Evolutionary conservation across 1,140 invertebrate species (phyloP).

Genomic region (Cataglyphis hispanica): DNA sequence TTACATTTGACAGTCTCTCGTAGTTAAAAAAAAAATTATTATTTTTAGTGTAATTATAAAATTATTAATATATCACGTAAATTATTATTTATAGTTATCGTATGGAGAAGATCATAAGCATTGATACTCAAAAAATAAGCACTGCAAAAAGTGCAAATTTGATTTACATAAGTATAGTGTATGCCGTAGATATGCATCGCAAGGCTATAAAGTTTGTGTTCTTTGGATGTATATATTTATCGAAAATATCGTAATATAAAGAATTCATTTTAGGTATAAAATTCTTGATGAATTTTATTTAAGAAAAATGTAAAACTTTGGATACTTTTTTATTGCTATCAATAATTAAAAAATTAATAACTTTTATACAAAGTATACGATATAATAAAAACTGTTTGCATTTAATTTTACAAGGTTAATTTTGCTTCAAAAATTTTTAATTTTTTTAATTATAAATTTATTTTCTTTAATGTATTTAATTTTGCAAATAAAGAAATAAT

Average conservation of each 20-base stretch:
- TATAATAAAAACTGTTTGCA: too few relatives aligned
- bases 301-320: not conserved
- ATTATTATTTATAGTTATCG: constrained; percentile 47
- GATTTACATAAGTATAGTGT: not conserved
- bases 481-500: not conserved
- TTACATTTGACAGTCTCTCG: too few relatives aligned
- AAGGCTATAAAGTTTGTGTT: constrained; percentile 22
- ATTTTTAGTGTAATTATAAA: not conserved
- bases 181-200: constrained; percentile 37
- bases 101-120: not conserved
- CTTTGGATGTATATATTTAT: not conserved
- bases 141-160: not conserved
- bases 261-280: not conserved
- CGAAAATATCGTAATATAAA: not conserved
- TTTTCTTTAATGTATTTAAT: not conserved
- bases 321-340: not conserved
- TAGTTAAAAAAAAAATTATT: too few relatives aligned
- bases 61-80: not conserved
- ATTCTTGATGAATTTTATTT: not conserved
- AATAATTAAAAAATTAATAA: not conserved
- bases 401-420: too few relatives aligned
- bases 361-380: too few relatives aligned
- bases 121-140: not conserved
- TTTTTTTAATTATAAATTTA: too few relatives aligned
- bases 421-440: too few relatives aligned